Conservation (phyloP, 2,113 vertebrate species). For the Stigmatopora nigra region DNA sequence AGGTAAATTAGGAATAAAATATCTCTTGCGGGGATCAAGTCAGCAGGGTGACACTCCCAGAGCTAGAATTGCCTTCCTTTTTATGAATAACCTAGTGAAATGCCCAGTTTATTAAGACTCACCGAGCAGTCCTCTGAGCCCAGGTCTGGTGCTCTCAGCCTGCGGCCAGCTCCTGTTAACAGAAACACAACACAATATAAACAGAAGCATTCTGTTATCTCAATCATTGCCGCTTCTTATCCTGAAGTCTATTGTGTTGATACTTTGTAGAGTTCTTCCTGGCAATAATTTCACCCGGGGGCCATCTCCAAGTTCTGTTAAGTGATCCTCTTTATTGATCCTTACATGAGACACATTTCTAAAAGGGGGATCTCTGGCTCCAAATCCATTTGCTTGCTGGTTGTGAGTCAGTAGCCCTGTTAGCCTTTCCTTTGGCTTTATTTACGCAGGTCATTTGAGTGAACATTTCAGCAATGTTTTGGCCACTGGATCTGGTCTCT, state of each 20-base stretch:
- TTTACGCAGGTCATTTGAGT: not conserved
- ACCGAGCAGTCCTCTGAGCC: conserved; percentile 63
- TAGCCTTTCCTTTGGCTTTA: not conserved
- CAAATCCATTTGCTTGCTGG: conserved; percentile 14
- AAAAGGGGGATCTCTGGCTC: conserved; percentile 30
- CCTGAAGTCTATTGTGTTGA: conserved; percentile 18
- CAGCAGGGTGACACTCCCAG: not conserved
- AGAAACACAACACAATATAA: not conserved
- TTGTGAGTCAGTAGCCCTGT: conserved; percentile 3
- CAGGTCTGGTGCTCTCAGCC: conserved; percentile 63
- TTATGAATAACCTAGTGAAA: not conserved
- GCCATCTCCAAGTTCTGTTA: conserved; percentile 38
- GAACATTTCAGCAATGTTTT: not conserved
- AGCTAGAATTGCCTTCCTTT: not conserved
- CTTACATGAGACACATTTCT: conserved; percentile 30
- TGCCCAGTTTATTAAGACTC: conserved; percentile 33
- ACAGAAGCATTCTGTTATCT: not conserved
- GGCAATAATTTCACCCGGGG: conserved; percentile 51
- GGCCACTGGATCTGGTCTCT: too few species aligned
- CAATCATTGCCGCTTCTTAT: not conserved
- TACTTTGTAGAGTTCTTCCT: conserved; percentile 62
- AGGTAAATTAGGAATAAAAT: too few species aligned
- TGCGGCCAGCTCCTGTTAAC: conserved; percentile 55
- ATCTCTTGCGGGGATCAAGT: too few species aligned
- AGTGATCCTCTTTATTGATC: conserved; percentile 65